Conservation (phyloP, 2,797 vertebrate species). For the Trematomus bernacchii region DNA sequence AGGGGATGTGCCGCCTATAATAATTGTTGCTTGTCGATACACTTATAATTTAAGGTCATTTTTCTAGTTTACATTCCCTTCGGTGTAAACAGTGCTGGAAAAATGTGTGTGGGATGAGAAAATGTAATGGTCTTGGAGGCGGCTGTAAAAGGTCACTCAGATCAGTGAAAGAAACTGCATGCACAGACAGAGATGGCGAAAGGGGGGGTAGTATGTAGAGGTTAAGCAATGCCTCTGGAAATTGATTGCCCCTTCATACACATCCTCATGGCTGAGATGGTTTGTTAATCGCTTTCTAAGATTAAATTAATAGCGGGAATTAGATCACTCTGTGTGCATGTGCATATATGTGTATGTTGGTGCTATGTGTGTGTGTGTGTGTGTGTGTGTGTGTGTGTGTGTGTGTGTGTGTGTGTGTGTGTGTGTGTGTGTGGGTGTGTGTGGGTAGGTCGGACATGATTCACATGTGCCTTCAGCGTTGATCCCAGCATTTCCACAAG, state of each 20-base stretch:
- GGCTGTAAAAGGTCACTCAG: constrained; percentile 9
- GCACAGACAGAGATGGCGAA: background rate
- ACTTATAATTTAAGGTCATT: background rate
- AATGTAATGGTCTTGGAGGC: background rate
- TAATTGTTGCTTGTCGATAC: too few species aligned
- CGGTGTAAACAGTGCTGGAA: background rate
- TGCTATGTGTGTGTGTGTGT: constrained; percentile 5
- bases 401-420: constrained; percentile 14
- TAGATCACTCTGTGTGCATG: constrained; percentile 32
- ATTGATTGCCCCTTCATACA: constrained; percentile 41
- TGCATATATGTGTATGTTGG: background rate
- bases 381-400: constrained; percentile 13
- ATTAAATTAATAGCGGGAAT: constrained; percentile 65
- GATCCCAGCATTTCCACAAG: constrained; percentile 33
- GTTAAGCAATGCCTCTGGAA: constrained; percentile 27
- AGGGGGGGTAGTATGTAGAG: background rate
- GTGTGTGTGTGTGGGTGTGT: constrained; percentile 7
- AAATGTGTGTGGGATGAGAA: background rate
- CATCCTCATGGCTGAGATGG: constrained; percentile 47
- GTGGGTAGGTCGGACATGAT: constrained; percentile 49
- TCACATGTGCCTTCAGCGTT: constrained; percentile 56
- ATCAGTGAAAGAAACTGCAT: background rate
- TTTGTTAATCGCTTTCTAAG: constrained; percentile 61
- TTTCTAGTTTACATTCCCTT: background rate
- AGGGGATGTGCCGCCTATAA: too few species aligned